phyloP scores from a whole-genome alignment of 2,888 invertebrate genomes.

The Dynastes maya region DNA sequence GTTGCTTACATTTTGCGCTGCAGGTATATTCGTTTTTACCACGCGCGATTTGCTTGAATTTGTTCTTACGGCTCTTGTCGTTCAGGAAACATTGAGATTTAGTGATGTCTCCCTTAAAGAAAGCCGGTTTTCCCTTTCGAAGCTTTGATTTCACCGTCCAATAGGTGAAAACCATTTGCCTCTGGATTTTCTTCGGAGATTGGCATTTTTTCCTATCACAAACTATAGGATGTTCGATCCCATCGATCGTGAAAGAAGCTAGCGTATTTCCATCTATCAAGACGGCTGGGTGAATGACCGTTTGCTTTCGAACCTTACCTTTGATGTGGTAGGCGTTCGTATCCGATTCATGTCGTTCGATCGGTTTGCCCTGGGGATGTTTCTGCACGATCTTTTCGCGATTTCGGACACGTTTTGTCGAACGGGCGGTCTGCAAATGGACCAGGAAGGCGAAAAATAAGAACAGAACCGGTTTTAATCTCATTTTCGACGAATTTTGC shows the following conservation, averaged over 20 bases:
- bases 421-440: too few species aligned
- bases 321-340: background rate
- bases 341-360: background rate
- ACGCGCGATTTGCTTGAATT: background rate
- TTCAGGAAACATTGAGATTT: background rate
- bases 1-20: background rate
- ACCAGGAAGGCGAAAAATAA: too few species aligned
- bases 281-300: background rate
- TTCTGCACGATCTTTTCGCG: background rate
- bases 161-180: background rate
- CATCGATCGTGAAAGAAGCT: background rate
- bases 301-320: background rate
- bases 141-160: background rate
- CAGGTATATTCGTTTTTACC: constrained; percentile 2
- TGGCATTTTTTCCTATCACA: background rate
- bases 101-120: background rate
- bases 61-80: background rate
- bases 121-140: too few species aligned
- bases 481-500: too few species aligned
- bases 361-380: background rate
- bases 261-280: background rate
- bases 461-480: too few species aligned
- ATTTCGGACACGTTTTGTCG: too few species aligned
- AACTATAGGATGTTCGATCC: background rate
- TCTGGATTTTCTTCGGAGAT: background rate